These are phyloP conservation scores for Scaptomyza hsui DNA, from an alignment of 1,140 invertebrate species.

Conservation along the genomic window DNA sequence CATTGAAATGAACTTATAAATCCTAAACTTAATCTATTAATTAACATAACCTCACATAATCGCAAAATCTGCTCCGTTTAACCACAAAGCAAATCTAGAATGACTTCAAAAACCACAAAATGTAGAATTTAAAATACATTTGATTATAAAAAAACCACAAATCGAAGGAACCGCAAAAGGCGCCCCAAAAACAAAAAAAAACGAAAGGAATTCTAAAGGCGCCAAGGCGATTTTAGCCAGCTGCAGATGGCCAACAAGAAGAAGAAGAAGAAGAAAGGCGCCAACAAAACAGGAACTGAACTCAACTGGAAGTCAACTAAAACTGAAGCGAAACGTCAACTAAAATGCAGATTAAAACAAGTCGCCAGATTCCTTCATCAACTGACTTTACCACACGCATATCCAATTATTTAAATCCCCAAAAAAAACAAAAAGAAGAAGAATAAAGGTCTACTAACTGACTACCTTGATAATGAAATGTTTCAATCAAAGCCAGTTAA, in stretches of 20 bases:
- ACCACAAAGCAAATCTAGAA: too few relatives aligned
- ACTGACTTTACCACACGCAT: constrained; percentile 69
- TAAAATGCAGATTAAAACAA: constrained; percentile 64
- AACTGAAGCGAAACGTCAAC: constrained; percentile 52
- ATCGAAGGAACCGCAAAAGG: constrained; percentile 23
- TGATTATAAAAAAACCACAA: neutral
- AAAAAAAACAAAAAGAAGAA: constrained; percentile 16
- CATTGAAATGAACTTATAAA: too few relatives aligned
- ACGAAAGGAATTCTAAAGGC: constrained; percentile 7
- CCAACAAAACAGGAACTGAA: constrained; percentile 47
- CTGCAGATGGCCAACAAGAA: constrained; percentile 37
- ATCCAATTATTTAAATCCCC: constrained; percentile 83
- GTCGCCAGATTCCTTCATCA: constrained; percentile 27
- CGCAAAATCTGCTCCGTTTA: too few relatives aligned
- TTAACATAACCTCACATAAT: too few relatives aligned
- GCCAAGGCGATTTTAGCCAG: constrained; percentile 30
- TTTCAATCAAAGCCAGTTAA: constrained; percentile 80
- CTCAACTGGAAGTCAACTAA: constrained; percentile 30
- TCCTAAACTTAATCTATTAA: too few relatives aligned
- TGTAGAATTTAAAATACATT: constrained; percentile 12
- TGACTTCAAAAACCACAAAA: constrained; percentile 24
- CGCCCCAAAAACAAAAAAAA: constrained; percentile 6
- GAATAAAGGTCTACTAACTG: neutral
- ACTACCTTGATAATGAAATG: constrained; percentile 73
- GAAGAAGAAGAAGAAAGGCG: constrained; percentile 25